Conservation (phyloP, 23 tunicate species). For the Ascidia mentula region DNA sequence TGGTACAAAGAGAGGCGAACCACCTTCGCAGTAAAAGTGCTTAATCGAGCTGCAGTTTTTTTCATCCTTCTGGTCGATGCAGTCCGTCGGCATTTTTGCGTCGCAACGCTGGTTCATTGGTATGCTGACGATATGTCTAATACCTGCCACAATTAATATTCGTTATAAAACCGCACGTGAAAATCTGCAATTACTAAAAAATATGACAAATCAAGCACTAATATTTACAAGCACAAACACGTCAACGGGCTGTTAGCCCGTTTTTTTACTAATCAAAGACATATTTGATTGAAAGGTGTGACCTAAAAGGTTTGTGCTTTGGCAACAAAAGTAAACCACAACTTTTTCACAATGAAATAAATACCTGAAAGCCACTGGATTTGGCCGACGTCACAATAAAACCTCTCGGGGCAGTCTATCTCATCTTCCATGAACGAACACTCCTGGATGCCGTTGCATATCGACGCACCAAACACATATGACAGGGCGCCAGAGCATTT, state of each 20-base stretch:
- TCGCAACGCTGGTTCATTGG: neutral
- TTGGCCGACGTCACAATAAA: slow-evolving; percentile 2
- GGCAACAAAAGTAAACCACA: too few species aligned
- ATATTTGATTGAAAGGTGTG: too few species aligned
- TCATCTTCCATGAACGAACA: neutral
- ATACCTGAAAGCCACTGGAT: slow-evolving; percentile 9
- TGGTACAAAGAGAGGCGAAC: too few species aligned
- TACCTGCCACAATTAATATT: neutral
- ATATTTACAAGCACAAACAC: too few species aligned
- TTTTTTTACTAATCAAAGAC: too few species aligned
- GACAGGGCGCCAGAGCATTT: neutral
- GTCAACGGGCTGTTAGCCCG: too few species aligned
- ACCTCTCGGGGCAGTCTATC: neutral
- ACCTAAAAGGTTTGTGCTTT: too few species aligned
- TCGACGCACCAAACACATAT: neutral
- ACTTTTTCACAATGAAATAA: too few species aligned
- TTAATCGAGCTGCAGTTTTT: too few species aligned
- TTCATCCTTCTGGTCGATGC: neutral
- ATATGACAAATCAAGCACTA: too few species aligned
- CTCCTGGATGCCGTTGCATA: slow-evolving; percentile 16
- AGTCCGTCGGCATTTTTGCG: neutral
- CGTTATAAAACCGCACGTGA: neutral
- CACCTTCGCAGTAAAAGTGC: too few species aligned
- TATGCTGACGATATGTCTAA: neutral
- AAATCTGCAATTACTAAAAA: too few species aligned